Conservation (phyloP, 2,797 vertebrate genomes). For the Lagocephalus sceleratus region DNA sequence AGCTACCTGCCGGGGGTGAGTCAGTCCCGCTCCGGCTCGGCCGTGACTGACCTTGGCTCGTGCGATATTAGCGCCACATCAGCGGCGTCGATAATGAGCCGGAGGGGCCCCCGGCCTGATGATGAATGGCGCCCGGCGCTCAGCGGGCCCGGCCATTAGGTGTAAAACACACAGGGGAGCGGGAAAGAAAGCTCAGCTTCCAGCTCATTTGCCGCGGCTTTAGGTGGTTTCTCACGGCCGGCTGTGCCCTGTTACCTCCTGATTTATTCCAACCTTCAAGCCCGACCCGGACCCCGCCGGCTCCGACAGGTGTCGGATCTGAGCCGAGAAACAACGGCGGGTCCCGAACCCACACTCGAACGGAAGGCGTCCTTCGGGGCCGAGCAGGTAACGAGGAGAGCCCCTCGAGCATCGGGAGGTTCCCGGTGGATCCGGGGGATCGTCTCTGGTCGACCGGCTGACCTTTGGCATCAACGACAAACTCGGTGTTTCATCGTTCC, state of each 20-base stretch:
- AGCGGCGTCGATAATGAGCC: constrained; percentile 17
- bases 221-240: constrained; percentile 8
- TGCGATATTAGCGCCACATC: constrained; percentile 28
- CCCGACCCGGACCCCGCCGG: too few relatives aligned
- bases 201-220: constrained; percentile 28
- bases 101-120: constrained; percentile 11
- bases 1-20: constrained; percentile 3
- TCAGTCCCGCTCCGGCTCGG: constrained; percentile 4
- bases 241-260: neutral
- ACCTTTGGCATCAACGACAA: too few relatives aligned
- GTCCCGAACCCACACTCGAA: too few relatives aligned
- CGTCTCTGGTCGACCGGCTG: too few relatives aligned
- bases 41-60: constrained; percentile 27
- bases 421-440: too few relatives aligned
- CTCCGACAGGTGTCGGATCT: too few relatives aligned
- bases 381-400: too few relatives aligned
- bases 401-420: too few relatives aligned
- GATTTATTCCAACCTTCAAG: too few relatives aligned
- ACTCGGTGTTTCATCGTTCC: too few relatives aligned
- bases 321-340: too few relatives aligned
- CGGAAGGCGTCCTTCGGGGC: too few relatives aligned
- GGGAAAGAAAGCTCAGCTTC: constrained; percentile 11
- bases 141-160: constrained; percentile 18
- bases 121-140: constrained; percentile 33
- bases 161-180: constrained; percentile 17